Conservation (phyloP, 2,888 invertebrate genomes). For the Megalurothrips usitatus region DNA sequence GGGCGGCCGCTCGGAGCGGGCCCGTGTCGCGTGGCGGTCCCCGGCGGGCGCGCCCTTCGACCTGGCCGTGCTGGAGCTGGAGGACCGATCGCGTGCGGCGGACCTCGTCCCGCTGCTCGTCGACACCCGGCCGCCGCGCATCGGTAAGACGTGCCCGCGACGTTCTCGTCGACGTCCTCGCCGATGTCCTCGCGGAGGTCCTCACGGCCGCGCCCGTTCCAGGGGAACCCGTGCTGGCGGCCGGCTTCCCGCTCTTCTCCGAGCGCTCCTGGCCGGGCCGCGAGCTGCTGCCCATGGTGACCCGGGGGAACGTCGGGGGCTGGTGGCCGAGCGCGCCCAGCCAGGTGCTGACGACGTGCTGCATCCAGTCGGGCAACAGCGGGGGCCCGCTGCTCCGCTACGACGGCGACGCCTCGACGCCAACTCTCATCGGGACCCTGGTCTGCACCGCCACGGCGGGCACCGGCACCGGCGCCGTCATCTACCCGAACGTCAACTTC, state of each 20-base stretch:
- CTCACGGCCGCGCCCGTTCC: not conserved
- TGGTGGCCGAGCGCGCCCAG: not conserved
- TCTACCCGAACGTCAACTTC: slow-evolving; percentile 37
- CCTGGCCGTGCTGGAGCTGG: slow-evolving; percentile 35
- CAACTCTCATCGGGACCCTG: slow-evolving; percentile 31
- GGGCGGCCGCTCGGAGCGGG: slow-evolving; percentile 27
- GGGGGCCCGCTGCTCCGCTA: slow-evolving; percentile 36
- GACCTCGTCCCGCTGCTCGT: not conserved
- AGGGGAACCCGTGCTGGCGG: slow-evolving; percentile 36
- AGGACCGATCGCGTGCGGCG: not conserved
- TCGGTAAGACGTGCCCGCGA: not conserved
- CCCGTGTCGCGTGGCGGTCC: slow-evolving; percentile 35
- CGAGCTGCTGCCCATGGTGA: slow-evolving; percentile 31
- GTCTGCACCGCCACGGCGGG: slow-evolving; percentile 34
- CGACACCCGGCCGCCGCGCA: not conserved
- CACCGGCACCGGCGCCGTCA: slow-evolving; percentile 30
- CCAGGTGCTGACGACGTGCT: slow-evolving; percentile 37
- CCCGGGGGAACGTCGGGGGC: slow-evolving; percentile 36
- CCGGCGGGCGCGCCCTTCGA: slow-evolving; percentile 34
- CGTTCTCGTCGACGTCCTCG: no score
- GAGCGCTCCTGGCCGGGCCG: slow-evolving; percentile 30
- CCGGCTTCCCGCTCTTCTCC: slow-evolving; percentile 36
- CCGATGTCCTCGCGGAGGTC: not conserved
- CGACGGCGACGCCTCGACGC: not conserved
- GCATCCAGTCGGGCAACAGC: slow-evolving; percentile 37